These are phyloP conservation scores for Canis aureus DNA, from an alignment of 2,113 vertebrate species.

Conservation along the genomic window DNA sequence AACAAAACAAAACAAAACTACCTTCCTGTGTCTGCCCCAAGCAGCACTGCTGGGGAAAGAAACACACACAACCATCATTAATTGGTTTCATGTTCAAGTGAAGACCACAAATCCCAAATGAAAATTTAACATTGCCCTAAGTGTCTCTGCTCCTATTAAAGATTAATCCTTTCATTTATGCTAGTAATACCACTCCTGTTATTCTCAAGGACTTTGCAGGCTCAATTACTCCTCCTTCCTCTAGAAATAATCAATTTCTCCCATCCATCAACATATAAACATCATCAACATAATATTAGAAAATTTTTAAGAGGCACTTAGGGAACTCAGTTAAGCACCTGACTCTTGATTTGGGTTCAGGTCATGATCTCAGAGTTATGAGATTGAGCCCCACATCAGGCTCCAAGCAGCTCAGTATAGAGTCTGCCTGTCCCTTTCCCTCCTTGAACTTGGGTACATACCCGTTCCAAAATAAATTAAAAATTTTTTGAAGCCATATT, in stretches of 20 bases:
- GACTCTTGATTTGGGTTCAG: not conserved
- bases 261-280: not conserved
- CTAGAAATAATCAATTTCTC: slow-evolving; percentile 17
- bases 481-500: not conserved
- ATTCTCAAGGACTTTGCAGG: slow-evolving; percentile 30
- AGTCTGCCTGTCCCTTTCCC: not conserved
- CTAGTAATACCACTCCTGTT: not conserved
- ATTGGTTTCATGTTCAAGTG: slow-evolving; percentile 40
- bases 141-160: slow-evolving; percentile 58
- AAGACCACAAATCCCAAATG: slow-evolving; percentile 61
- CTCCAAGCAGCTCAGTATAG: not conserved
- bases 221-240: not conserved
- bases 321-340: not conserved
- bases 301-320: not conserved
- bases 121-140: slow-evolving; percentile 4
- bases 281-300: not conserved
- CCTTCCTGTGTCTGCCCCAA: not conserved
- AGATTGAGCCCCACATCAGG: not conserved
- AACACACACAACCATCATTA: slow-evolving; percentile 47
- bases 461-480: not conserved
- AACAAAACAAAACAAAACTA: not conserved
- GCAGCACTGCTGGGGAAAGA: not conserved
- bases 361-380: not conserved
- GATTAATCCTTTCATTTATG: slow-evolving; percentile 4
- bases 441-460: not conserved